Percentiles rank a stretch among this genome's conserved stretches.
Conservation (phyloP, 1,140 invertebrate species). For the Himalopsyche phryganea region DNA sequence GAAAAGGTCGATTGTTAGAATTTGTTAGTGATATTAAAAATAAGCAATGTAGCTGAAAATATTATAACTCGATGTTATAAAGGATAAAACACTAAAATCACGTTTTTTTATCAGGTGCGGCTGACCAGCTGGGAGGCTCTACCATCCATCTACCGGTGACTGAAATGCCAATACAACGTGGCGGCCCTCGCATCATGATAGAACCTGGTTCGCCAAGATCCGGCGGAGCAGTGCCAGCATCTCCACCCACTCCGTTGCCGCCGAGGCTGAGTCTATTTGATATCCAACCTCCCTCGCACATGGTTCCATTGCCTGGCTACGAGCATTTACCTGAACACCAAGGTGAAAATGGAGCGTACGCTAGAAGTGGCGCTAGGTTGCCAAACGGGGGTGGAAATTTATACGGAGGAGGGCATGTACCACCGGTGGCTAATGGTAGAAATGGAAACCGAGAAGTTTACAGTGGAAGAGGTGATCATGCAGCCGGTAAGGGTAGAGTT, state of each 20-base stretch:
- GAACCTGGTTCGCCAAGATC: constrained; percentile 53
- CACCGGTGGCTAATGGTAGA: constrained; percentile 18
- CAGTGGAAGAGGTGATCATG: constrained; percentile 18
- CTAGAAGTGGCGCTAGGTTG: constrained; percentile 5
- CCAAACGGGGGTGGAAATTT: constrained; percentile 13
- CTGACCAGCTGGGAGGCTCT: background rate
- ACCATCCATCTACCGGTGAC: background rate
- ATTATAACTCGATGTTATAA: too few species aligned
- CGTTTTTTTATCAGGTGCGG: too few species aligned
- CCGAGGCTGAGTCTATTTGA: constrained; percentile 1
- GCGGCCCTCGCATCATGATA: constrained; percentile 56
- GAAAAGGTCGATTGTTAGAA: too few species aligned
- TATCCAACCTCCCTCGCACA: background rate
- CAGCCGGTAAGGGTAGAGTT: constrained; percentile 16
- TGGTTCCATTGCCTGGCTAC: constrained; percentile 13
- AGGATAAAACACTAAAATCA: too few species aligned
- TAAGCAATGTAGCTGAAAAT: too few species aligned
- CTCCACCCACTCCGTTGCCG: background rate
- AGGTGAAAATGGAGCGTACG: constrained; percentile 9
- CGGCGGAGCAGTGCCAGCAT: background rate
- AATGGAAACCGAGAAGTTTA: constrained; percentile 14
- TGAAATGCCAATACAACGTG: constrained; percentile 45
- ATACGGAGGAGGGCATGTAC: constrained; percentile 28
- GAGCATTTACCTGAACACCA: constrained; percentile 23
- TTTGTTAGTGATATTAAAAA: too few species aligned